Conservation (phyloP, 2,113 vertebrate species). For the Camelus bactrianus region DNA sequence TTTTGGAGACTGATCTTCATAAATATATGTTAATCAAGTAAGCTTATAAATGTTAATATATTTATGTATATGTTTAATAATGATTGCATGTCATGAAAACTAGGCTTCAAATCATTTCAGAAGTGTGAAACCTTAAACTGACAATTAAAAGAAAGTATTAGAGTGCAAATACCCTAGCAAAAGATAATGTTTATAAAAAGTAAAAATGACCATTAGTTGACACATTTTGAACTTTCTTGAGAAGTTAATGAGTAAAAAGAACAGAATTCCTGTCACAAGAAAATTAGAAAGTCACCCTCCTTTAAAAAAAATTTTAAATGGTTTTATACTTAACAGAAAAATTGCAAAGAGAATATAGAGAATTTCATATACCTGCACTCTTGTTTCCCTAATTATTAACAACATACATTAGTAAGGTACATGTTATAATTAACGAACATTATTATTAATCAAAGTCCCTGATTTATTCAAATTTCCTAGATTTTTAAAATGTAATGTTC, state of each 20-base stretch:
- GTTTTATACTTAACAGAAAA: background rate
- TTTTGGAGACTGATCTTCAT: background rate
- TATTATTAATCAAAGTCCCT: background rate
- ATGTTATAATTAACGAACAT: background rate
- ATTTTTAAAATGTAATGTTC: background rate
- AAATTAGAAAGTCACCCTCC: background rate
- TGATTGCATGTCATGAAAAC: background rate
- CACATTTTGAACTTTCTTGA: background rate
- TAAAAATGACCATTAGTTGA: slow-evolving; percentile 30
- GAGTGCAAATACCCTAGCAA: background rate
- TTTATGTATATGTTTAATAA: background rate
- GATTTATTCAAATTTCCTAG: background rate
- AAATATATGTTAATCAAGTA: background rate
- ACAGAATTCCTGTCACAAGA: background rate
- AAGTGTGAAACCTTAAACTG: background rate
- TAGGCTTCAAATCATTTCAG: background rate
- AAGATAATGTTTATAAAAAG: background rate
- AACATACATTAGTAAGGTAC: background rate
- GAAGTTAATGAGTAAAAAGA: background rate
- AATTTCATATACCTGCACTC: background rate
- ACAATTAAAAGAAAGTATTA: background rate
- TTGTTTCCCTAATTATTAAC: background rate
- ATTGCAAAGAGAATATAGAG: background rate
- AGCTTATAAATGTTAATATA: background rate
- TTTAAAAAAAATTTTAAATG: background rate